Evolutionary conservation across 2,888 invertebrate genomes (phyloP).

Genomic region (Tanypteryx hageni): DNA sequence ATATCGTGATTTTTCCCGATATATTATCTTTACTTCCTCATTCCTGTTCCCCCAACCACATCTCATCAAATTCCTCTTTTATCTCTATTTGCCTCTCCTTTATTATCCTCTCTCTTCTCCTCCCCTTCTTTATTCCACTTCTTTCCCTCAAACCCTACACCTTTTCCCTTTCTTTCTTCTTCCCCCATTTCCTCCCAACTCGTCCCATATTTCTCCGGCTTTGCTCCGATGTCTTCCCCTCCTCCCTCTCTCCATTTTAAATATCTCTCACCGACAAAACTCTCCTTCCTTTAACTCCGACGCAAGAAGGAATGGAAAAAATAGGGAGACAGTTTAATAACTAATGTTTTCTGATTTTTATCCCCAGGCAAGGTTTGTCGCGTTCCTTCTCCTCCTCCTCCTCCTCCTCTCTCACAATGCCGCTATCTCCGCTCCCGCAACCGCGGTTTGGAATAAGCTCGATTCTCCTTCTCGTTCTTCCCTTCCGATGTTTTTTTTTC

Average conservation of each 20-base stretch:
- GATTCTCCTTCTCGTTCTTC: background rate
- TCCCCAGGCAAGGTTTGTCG: slow-evolving; percentile 3
- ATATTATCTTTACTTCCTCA: background rate
- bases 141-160: background rate
- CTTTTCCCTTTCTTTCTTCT: background rate
- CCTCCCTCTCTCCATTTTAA: background rate
- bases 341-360: slow-evolving; percentile 57
- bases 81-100: background rate
- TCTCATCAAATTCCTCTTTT: background rate
- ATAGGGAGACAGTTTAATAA: slow-evolving; percentile 50
- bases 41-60: background rate
- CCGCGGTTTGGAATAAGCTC: background rate
- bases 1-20: background rate
- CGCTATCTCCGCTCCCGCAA: background rate
- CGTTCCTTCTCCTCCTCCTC: background rate
- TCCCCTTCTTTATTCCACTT: background rate
- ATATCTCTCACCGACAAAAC: slow-evolving; percentile 21
- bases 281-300: slow-evolving; percentile 11
- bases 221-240: slow-evolving; percentile 19
- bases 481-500: background rate
- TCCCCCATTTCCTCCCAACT: background rate
- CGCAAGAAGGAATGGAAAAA: background rate
- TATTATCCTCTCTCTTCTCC: background rate
- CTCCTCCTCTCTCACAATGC: too few relatives aligned
- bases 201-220: slow-evolving; percentile 57